Base-by-base conservation (phyloP, 2,888 invertebrate species). In the Aporophyla lueneburgensis region DNA sequence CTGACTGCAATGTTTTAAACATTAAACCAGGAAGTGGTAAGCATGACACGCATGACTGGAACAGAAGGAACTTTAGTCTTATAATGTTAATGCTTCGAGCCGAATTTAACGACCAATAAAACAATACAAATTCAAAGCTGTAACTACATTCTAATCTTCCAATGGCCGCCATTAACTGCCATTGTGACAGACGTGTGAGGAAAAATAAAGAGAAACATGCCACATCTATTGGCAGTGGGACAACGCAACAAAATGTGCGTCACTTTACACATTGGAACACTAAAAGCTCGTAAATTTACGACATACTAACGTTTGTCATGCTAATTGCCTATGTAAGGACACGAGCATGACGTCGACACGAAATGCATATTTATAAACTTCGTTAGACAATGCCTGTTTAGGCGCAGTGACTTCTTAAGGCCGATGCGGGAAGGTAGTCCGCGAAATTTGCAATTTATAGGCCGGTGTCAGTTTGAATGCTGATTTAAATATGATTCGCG, bases 211-310 rank as follows among this genome's bases (percentile, higher is more conserved):
- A 80, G 72, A 72, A 76, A 73, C 75, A 70, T 71, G 49, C 62
- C 49, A 78, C 56, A 75, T 71, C 66, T 66, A 80, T 79, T 76
- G 81, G 74, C 65, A 75, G 72, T 66, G 71, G 19, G 80, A 84
- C 78, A 72, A 63, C 77, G 66, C 70, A 81, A 78, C 86, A 74
- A 82, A 84, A 74, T 84, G 69, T 77, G 75, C 81, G 88, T 75
- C 80, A 86, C 81, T 87, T 84, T 77, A 84, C 78, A 84, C 83
- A 80, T 77, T 76, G 77, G 76, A 46, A 77, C 87, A 87, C 85
- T 85, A 88, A 86, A 88, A 68, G 72, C 73, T 87, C 84, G 86
- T 88, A 87, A 87, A 80, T 83, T 83, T 81, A 78, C 86, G 71
- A 86, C 79, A 87, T 74, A 75, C 82, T 78, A 83, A 79, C 82